These are phyloP conservation scores for Aleiodes sp. DNA, from an alignment of 1,140 invertebrate genomes.

Conservation along the genomic window DNA sequence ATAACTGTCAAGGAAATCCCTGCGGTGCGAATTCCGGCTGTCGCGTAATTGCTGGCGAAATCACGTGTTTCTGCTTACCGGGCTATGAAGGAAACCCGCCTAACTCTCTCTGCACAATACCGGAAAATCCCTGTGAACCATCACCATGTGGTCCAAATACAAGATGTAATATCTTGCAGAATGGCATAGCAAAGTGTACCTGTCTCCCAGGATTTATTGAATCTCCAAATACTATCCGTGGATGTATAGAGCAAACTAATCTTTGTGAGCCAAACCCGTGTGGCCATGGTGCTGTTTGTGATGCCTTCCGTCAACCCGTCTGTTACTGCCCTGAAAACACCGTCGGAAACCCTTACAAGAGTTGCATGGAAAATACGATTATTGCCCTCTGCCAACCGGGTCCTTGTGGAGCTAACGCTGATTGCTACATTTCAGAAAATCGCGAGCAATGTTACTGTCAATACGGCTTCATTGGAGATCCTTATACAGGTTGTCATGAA, in stretches of 20 bases:
- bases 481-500: slow-evolving; percentile 76
- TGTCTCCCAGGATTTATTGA: slow-evolving; percentile 85
- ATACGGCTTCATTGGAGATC: slow-evolving; percentile 77
- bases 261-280: slow-evolving; percentile 85
- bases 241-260: slow-evolving; percentile 80
- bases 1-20: slow-evolving; percentile 83
- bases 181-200: slow-evolving; percentile 87
- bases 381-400: slow-evolving; percentile 78
- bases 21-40: slow-evolving; percentile 87
- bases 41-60: slow-evolving; percentile 74
- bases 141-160: slow-evolving; percentile 90
- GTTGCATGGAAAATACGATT: slow-evolving; percentile 68
- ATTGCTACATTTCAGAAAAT: slow-evolving; percentile 79
- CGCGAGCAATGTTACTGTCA: slow-evolving; percentile 82
- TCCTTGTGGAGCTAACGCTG: slow-evolving; percentile 80
- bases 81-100: slow-evolving; percentile 90
- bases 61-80: slow-evolving; percentile 85
- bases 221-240: slow-evolving; percentile 86
- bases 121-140: slow-evolving; percentile 81
- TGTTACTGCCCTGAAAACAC: slow-evolving; percentile 83
- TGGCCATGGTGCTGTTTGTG: slow-evolving; percentile 80
- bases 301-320: slow-evolving; percentile 77
- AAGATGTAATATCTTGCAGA: slow-evolving; percentile 80
- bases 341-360: slow-evolving; percentile 81
- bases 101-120: slow-evolving; percentile 71